phyloP scores from a whole-genome alignment of 2,113 vertebrate species.

The Cygnus atratus region DNA sequence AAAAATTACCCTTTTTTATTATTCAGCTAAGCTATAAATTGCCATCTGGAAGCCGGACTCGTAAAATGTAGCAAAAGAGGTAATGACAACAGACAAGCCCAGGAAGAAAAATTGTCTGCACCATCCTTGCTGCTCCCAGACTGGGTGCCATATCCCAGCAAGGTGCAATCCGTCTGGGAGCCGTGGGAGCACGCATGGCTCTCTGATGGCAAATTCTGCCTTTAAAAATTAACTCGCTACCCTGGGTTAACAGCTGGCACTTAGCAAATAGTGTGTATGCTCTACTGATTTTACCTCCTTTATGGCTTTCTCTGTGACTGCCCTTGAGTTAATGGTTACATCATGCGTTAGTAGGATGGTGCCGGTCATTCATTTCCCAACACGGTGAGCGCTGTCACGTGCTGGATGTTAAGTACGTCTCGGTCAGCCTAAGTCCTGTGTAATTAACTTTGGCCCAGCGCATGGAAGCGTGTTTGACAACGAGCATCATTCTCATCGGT shows the following conservation, averaged over 20 bases:
- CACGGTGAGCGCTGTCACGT: neutral
- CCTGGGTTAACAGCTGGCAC: neutral
- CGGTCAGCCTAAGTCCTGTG: neutral
- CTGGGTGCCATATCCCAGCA: neutral
- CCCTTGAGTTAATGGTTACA: slow-evolving; percentile 24
- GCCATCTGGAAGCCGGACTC: neutral
- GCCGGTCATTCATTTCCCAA: neutral
- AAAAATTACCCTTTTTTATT: neutral
- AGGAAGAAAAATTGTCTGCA: neutral
- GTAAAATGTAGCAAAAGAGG: neutral
- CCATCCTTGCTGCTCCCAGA: neutral
- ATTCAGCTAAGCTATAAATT: neutral
- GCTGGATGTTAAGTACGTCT: neutral
- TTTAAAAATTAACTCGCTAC: slow-evolving; percentile 16
- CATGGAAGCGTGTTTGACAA: neutral
- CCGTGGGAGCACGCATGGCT: neutral
- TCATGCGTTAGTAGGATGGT: neutral
- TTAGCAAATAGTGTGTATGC: neutral
- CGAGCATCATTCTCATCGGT: neutral
- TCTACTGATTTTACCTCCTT: slow-evolving; percentile 2
- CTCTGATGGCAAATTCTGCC: neutral
- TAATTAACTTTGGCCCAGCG: neutral
- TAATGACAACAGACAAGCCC: neutral
- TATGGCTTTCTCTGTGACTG: neutral
- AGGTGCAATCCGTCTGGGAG: neutral